A percentile compares a stretch with the other conserved stretches of the same genome.
phyloP scores from a whole-genome alignment of 2,113 vertebrate species.

The Corythornis cristatus region DNA sequence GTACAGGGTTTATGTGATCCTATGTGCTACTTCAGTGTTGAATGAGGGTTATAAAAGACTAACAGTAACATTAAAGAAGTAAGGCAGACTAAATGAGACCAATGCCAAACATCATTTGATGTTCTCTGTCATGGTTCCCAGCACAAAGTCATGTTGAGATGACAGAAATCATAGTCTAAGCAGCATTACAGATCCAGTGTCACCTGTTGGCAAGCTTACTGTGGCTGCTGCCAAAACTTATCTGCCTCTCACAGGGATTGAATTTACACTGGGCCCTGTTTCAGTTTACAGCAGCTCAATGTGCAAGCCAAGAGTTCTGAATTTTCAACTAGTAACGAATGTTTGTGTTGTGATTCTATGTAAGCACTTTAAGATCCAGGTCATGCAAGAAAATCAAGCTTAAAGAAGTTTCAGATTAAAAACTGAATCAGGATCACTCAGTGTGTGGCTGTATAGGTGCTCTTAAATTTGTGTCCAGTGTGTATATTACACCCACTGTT shows the following conservation, averaged over 20 bases:
- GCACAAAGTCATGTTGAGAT: neutral
- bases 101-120: neutral
- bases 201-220: neutral
- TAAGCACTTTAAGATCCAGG: neutral
- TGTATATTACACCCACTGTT: rapidly evolving
- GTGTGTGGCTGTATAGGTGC: neutral
- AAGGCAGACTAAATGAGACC: neutral
- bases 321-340: neutral
- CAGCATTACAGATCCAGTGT: neutral
- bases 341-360: neutral
- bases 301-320: neutral
- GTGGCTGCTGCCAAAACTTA: neutral
- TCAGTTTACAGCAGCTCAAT: neutral
- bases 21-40: neutral
- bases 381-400: neutral
- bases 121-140: neutral
- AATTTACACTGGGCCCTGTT: neutral
- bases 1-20: neutral
- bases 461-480: neutral
- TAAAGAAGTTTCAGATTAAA: neutral
- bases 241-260: neutral
- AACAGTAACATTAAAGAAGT: neutral
- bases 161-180: neutral
- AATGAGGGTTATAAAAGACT: neutral
- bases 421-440: neutral